Evolutionary conservation across 2,797 vertebrate species (phyloP).

Genomic region (Potorous gilbertii): DNA sequence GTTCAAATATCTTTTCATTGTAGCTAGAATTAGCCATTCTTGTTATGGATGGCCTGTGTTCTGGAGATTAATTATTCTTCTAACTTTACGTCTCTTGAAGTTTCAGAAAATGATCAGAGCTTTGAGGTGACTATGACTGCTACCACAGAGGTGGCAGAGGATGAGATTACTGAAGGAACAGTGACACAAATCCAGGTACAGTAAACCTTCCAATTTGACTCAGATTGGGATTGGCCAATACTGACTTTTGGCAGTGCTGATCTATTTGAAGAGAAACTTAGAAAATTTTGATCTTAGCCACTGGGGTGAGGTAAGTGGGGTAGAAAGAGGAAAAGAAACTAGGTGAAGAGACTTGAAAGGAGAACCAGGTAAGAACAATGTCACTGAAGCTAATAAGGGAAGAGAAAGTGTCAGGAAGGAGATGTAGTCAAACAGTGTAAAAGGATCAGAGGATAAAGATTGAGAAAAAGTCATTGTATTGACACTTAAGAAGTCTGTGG

Average conservation of each 20-base stretch:
- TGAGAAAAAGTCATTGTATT: neutral
- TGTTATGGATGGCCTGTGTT: neutral
- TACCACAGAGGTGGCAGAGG: slow-evolving; percentile 91
- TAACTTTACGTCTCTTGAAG: slow-evolving; percentile 81
- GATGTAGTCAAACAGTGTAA: neutral
- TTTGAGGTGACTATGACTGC: slow-evolving; percentile 99
- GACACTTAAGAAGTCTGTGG: neutral
- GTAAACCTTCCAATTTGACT: slow-evolving; percentile 44
- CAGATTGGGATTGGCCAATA: slow-evolving; percentile 11
- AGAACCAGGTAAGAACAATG: neutral
- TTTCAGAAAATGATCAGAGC: slow-evolving; percentile 94
- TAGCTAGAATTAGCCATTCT: slow-evolving; percentile 27
- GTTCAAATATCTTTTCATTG: neutral
- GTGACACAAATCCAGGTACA: slow-evolving; percentile 94
- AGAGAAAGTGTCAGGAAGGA: neutral
- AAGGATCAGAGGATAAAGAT: neutral
- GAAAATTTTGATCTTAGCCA: neutral
- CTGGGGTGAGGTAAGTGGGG: neutral
- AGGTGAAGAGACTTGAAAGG: neutral
- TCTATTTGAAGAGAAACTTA: slow-evolving; percentile 32
- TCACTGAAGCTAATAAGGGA: neutral
- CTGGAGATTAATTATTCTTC: slow-evolving; percentile 38
- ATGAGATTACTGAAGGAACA: slow-evolving; percentile 91
- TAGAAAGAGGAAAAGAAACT: neutral
- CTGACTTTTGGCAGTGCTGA: neutral